Evolutionary conservation across 2,797 vertebrate genomes (phyloP), one percentile per base, ranked within the genome.

Genomic region (Xiphorhynchus erythropygius): DNA sequence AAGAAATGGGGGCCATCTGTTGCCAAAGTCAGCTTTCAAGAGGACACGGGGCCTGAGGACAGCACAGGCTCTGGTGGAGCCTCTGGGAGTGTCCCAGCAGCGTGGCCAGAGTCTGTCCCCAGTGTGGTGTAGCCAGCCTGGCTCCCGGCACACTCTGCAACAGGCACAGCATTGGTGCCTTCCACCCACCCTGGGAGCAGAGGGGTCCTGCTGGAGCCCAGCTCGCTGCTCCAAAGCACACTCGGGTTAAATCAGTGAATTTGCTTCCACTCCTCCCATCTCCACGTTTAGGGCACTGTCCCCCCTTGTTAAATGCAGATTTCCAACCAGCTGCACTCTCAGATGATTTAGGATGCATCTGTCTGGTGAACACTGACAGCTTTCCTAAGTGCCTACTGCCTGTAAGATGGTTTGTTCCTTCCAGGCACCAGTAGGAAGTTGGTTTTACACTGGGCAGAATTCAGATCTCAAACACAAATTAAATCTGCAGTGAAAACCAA

Each of bases 401-500:
- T 7, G 0, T 63, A 41, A 63, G 46, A 62, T 8, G 75, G 82
- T 74, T 82, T 68, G 37, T 85, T 92, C 71, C 71, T 92, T 83
- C 75, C 78, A 84, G 70, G 63, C 74, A 79, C 77, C 63, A 42
- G 60, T 64, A 89, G 35, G 28, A 86, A 78, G 76, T 56, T 82
- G 49, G 63, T 84, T 96, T 91, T 91, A 84, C 41, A 30, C 27
- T 64, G 74, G 87, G n/a, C 46, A 44, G 49, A 83, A 81, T 85
- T 92, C 82, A 73, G 68, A 86, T 85, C 87, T 80, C 7, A 2
- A 84, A 81, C 23, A 68, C 53, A 81, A 75, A 92, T 87, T 87
- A 84, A 76, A 92, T 81, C 49, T 84, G 56, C 67, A 80, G 59
- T 44, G 56, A 79, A 94, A 96, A 86, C 74, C 83, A 62, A 46